Evolutionary conservation across 2,888 invertebrate genomes (phyloP).

Genomic region (Lasioglossum villosulum): DNA sequence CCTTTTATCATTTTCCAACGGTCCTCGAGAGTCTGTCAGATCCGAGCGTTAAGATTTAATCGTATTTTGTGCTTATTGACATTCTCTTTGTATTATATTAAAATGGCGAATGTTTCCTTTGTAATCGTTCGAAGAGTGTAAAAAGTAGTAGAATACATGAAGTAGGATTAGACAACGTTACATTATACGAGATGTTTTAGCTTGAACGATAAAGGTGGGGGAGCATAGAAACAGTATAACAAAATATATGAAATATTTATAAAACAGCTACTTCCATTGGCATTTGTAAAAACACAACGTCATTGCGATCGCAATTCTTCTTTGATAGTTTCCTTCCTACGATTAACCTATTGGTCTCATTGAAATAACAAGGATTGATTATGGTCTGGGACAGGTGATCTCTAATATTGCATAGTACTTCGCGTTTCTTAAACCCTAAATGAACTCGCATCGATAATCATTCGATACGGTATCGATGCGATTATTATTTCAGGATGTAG

Average conservation of each 20-base stretch:
- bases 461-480: background rate
- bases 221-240: conserved; percentile 84
- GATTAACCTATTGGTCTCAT: conserved; percentile 30
- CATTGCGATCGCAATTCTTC: conserved; percentile 8
- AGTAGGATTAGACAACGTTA: conserved; percentile 61
- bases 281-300: conserved; percentile 71
- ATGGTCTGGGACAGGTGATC: conserved; percentile 10
- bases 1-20: conserved; percentile 19
- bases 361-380: conserved; percentile 10
- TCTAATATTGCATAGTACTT: background rate
- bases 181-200: conserved; percentile 62
- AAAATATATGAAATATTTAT: conserved; percentile 84
- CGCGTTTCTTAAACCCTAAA: background rate
- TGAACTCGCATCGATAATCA: background rate
- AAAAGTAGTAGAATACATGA: conserved; percentile 69
- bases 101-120: conserved; percentile 33
- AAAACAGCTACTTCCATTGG: conserved; percentile 78
- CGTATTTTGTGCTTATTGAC: conserved; percentile 68
- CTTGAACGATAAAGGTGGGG: conserved; percentile 76
- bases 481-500: background rate
- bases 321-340: background rate
- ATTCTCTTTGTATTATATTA: conserved; percentile 41
- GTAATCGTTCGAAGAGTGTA: conserved; percentile 63
- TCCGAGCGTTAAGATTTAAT: conserved; percentile 32
- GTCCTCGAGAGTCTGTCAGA: background rate